A percentile compares a stretch with the other conserved stretches of the same genome.
Conservation (phyloP, 2,888 invertebrate genomes). For the Diarsia rubi region DNA sequence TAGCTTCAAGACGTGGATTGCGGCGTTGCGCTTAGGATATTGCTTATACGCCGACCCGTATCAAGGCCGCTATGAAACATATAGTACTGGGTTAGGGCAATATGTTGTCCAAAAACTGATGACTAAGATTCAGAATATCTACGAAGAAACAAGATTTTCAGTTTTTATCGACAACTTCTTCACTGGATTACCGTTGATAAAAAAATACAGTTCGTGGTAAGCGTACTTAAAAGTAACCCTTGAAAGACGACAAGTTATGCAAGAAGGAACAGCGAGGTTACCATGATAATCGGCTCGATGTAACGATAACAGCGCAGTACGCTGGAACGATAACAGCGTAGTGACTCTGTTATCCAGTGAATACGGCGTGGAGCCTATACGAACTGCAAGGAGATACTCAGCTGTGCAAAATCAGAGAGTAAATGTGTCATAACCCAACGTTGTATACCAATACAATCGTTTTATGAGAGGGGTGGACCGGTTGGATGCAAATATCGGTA, state of each 20-base stretch:
- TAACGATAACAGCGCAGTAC: too few relatives aligned
- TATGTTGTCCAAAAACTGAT: too few relatives aligned
- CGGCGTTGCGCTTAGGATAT: constrained; percentile 65
- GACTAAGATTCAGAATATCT: neutral
- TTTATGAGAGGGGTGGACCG: constrained; percentile 1
- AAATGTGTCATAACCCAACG: constrained; percentile 6
- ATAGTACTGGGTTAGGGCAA: neutral
- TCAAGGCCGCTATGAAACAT: constrained; percentile 3
- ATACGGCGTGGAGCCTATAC: constrained; percentile 1
- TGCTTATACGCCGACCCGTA: constrained; percentile 63
- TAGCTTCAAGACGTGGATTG: constrained; percentile 69
- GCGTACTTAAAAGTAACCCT: constrained; percentile 4
- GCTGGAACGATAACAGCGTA: constrained; percentile 12
- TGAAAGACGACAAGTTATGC: constrained; percentile 4
- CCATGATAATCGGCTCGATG: constrained; percentile 5
- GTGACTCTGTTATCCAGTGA: constrained; percentile 3
- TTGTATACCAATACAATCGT: too few relatives aligned
- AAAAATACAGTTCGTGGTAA: constrained; percentile 10
- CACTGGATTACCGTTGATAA: constrained; percentile 12
- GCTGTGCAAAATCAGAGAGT: constrained; percentile 3
- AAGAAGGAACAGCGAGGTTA: constrained; percentile 6
- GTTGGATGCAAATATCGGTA: neutral
- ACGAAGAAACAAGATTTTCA: constrained; percentile 14
- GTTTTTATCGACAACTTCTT: constrained; percentile 25
- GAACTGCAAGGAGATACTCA: constrained; percentile 6